Evolutionary conservation across 1,140 invertebrate species (phyloP), one percentile per base, ranked within the genome.

Genomic region (Orussus abietinus): DNA sequence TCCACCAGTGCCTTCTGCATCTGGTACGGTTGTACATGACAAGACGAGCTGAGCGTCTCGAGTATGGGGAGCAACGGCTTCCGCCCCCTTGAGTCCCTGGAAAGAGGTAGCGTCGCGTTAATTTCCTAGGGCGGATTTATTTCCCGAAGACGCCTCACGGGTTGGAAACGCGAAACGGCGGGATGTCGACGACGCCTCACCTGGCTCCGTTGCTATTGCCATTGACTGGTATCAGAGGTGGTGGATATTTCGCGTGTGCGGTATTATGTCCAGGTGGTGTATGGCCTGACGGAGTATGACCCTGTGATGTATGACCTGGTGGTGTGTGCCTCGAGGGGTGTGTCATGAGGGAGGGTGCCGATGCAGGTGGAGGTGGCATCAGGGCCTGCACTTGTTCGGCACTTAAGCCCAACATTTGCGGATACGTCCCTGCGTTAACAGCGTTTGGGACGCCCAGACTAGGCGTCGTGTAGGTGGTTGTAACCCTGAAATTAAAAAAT

Each of bases 1-100:
- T 86, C 85, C 28, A 91, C 82, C 33, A 86, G 74, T 13, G 85
- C 85, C 59, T 86, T 85, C 53, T 88, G 85, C 19, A 90, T 79
- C 77, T 85, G 77, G 44, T 80, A 80, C 44, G 70, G 70, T 45
- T 81, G 81, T 55, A 80, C 82, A 70, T 83, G 80, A 57, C 76
- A 78, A 55, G n/a, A n/a, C 75, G 74, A 45, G 72, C 55, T 31
- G 76, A 66, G 72, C 39, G 79, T 74, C 57, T 84, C 83, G 11
- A 74, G 66, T 52, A 85, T 82, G 42, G 75, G 73, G 34, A 80
- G 82, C 38, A 85, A 72, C 54, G 78, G 66, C 59, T 81, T 81
- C 66, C 74, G 65, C 15, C 55, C 59, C 40, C 62, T 66, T 10
- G 62, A 56, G 41, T 72, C 64, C 43, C 66, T 68, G 45, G 28